Evolutionary conservation across 2,888 invertebrate genomes (phyloP), one percentile per base, ranked within the genome.

Genomic region (Phengaris arion): DNA sequence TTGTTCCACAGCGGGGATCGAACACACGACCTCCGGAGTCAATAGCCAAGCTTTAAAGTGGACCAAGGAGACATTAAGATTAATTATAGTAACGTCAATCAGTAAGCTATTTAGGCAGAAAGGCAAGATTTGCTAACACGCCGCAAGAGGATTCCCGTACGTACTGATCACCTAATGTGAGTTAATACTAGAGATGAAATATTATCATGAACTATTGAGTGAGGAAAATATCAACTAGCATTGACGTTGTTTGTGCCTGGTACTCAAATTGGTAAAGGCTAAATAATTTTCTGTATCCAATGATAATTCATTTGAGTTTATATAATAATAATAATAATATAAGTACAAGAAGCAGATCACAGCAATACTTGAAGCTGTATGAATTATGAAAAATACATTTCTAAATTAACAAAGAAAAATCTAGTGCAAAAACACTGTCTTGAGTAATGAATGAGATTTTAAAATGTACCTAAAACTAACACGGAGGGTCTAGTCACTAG

Each of bases 91-190:
- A 48, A 48, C 15, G 69, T 48, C 69, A 69, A 48, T 48, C 69
- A n/a, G 12, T 69, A 48, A 69, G 22, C n/a, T 69, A 69, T 48
- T 69, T 69, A 48, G n/a, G 48, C n/a, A 48, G 68, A 7, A 57
- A 57, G 13, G 46, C 48, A n/a, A 69, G 46, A 69, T 69, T 69
- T 46, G n/a, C 48, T 69, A n/a, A 69, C 48, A 69, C 48, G 46
- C 68, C n/a, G 8, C 68, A 9, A 69, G 68, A 48, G 68, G 9
- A 48, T 69, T n/a, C 13, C 68, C 48, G 68, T 2, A 2, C 4
- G 2, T 35, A 35, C 35, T 35, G 35, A 35, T 35, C 4, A 35
- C 35, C 35, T 35, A 48, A 69, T 69, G 15, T 69, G 9, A 48
- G n/a, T 7, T 2, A 46, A 48, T 46, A 15, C 35, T 64, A 64